Conservation (phyloP, 2,113 vertebrate genomes). For the Balaenoptera acutorostrata region DNA sequence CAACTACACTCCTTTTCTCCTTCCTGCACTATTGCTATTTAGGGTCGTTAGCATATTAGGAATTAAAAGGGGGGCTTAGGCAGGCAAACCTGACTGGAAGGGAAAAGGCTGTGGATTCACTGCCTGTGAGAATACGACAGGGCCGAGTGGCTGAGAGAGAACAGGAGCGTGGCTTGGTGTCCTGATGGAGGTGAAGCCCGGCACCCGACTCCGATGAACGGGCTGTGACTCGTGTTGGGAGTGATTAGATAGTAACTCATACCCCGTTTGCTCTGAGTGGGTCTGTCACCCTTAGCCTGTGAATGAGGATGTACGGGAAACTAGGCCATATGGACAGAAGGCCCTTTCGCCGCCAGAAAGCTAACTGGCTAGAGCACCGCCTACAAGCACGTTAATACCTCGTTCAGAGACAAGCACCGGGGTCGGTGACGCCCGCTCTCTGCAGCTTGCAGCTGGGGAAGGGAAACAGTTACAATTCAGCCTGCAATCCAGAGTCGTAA, state of each 20-base stretch:
- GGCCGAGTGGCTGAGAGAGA: neutral
- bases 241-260: constrained; percentile 49
- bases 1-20: neutral
- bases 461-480: constrained; percentile 1
- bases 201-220: neutral
- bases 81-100: neutral
- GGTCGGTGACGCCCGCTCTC: constrained; percentile 42
- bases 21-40: neutral
- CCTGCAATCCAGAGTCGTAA: neutral
- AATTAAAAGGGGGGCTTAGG: neutral
- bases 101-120: neutral
- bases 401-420: neutral
- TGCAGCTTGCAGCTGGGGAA: neutral
- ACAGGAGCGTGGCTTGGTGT: neutral
- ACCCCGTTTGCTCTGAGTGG: constrained; percentile 41
- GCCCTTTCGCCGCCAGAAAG: constrained; percentile 42
- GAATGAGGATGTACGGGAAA: constrained; percentile 36
- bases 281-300: constrained; percentile 38
- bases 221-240: constrained; percentile 18
- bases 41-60: neutral
- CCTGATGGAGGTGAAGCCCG: neutral
- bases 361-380: neutral
- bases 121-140: neutral
- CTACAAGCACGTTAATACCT: constrained; percentile 37
- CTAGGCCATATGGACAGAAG: constrained; percentile 41